Conservation (phyloP, 2,113 vertebrate genomes). For the Excalfactoria chinensis region DNA sequence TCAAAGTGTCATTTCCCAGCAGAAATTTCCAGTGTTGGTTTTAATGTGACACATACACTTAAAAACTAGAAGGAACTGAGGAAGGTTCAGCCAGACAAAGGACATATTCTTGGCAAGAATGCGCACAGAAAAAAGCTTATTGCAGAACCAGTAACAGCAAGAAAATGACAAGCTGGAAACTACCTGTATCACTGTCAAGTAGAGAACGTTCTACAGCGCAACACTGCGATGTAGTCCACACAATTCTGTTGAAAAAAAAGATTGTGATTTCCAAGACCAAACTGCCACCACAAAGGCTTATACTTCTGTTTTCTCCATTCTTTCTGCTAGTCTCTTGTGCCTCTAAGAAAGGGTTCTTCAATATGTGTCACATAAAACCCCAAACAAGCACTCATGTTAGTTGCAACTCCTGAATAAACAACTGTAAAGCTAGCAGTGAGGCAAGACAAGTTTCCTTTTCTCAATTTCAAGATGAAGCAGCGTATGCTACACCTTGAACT, state of each 20-base stretch:
- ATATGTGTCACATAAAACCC: background rate
- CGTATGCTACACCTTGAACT: background rate
- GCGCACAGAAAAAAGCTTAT: background rate
- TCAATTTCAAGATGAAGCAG: background rate
- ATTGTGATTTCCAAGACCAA: background rate
- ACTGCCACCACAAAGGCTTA: background rate
- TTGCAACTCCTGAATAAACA: background rate
- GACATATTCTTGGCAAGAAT: background rate
- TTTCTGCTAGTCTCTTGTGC: background rate
- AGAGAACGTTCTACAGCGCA: rapidly evolving
- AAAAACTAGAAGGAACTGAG: background rate
- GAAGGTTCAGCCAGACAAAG: background rate
- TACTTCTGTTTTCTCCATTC: background rate
- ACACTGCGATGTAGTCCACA: background rate
- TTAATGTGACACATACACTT: background rate
- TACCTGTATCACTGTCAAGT: background rate
- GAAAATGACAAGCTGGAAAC: background rate
- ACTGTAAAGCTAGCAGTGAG: background rate
- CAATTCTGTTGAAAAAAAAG: background rate
- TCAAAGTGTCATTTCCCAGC: background rate
- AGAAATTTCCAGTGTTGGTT: background rate
- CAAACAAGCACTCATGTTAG: background rate
- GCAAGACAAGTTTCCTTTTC: background rate
- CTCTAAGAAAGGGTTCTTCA: background rate
- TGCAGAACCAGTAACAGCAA: background rate